Conservation (phyloP, 2,888 invertebrate genomes). For the Coleophora flavipennella region DNA sequence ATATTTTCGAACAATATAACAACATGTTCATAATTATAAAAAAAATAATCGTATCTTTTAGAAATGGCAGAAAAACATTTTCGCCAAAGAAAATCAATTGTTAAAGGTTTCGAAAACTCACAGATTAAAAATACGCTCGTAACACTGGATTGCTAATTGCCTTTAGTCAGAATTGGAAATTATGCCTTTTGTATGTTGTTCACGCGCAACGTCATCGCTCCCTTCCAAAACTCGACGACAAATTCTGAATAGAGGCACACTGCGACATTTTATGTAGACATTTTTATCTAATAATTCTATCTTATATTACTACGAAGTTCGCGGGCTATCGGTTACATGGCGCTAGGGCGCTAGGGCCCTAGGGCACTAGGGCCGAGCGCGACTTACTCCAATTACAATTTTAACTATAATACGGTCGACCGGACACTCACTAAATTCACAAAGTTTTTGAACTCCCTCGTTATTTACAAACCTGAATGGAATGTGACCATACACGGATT, state of each 20-base stretch:
- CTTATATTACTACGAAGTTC: slow-evolving; percentile 48
- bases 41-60: slow-evolving; percentile 38
- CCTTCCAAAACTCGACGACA: neutral
- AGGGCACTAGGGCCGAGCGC: slow-evolving; percentile 29
- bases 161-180: slow-evolving; percentile 15
- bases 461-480: slow-evolving; percentile 42
- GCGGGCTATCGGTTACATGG: slow-evolving; percentile 35
- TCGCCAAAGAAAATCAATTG: slow-evolving; percentile 30
- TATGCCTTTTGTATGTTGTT: neutral
- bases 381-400: slow-evolving; percentile 39
- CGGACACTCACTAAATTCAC: slow-evolving; percentile 42
- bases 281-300: slow-evolving; percentile 38
- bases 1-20: slow-evolving; percentile 52
- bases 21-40: slow-evolving; percentile 46
- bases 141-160: slow-evolving; percentile 27
- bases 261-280: slow-evolving; percentile 4
- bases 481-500: slow-evolving; percentile 13
- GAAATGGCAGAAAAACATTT: slow-evolving; percentile 36
- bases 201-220: neutral
- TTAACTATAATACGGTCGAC: slow-evolving; percentile 42
- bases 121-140: slow-evolving; percentile 26
- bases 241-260: slow-evolving; percentile 8
- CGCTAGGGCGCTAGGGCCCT: slow-evolving; percentile 30
- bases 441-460: slow-evolving; percentile 33
- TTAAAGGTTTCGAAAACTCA: slow-evolving; percentile 30